Evolutionary conservation across 1,140 invertebrate species (phyloP).

Genomic region (Diplogasteroides magnus): DNA sequence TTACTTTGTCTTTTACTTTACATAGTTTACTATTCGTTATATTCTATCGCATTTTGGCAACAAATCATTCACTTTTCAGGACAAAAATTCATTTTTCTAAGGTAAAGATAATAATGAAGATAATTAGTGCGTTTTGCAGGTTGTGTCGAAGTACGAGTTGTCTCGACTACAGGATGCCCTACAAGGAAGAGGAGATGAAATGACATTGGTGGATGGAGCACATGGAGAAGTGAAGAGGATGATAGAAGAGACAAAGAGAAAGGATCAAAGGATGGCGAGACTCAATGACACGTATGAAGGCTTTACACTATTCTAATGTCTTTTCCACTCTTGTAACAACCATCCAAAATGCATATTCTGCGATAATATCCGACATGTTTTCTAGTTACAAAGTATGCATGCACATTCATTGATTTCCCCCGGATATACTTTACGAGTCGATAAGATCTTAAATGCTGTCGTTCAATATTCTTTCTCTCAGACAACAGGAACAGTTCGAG

Average conservation of each 20-base stretch:
- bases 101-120: not conserved
- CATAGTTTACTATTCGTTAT: not conserved
- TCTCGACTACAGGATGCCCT: conserved; percentile 23
- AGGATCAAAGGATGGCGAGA: conserved; percentile 7
- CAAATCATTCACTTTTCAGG: not conserved
- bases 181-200: conserved; percentile 23
- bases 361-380: no score
- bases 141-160: conserved; percentile 26
- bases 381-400: no score
- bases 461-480: no score
- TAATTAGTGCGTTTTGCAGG: conserved; percentile 5
- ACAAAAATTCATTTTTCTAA: not conserved
- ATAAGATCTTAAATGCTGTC: no score
- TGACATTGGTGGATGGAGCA: conserved; percentile 10
- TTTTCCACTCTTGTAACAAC: no score
- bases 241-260: conserved; percentile 2
- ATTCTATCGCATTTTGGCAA: not conserved
- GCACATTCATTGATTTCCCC: no score
- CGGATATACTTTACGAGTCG: no score
- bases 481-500: conserved; percentile 29
- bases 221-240: conserved; percentile 15
- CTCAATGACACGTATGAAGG: no score
- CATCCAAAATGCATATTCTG: no score
- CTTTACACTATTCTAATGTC: no score
- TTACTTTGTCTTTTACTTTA: not conserved